These are phyloP conservation scores for Antechinus stuartii DNA, from an alignment of 2,113 vertebrate species.

Conservation along the genomic window DNA sequence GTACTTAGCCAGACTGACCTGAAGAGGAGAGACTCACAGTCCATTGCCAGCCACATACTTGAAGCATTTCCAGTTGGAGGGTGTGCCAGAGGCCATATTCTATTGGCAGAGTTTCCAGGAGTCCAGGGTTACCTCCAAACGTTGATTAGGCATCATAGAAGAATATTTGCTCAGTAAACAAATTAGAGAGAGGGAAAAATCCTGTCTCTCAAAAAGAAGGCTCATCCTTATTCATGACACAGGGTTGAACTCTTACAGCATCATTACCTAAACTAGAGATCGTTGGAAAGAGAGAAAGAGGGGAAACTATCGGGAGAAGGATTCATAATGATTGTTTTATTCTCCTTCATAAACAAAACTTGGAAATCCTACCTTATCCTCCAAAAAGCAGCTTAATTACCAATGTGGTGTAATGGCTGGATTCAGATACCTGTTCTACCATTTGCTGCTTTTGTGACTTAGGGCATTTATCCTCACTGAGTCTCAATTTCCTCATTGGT, in stretches of 20 bases:
- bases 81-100: neutral
- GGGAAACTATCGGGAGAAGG: neutral
- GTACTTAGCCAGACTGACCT: neutral
- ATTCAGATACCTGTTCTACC: neutral
- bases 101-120: neutral
- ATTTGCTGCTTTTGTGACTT: neutral
- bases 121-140: neutral
- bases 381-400: neutral
- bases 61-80: neutral
- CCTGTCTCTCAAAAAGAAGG: neutral
- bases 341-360: neutral
- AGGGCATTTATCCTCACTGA: neutral
- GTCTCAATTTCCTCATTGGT: neutral
- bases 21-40: neutral
- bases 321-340: neutral
- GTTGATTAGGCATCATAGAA: neutral
- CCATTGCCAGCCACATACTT: neutral
- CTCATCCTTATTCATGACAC: neutral
- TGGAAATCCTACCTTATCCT: neutral
- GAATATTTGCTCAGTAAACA: neutral
- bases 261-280: neutral
- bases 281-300: neutral
- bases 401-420: neutral
- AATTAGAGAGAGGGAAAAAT: neutral
- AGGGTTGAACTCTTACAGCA: neutral